Conservation (phyloP, 2,113 vertebrate species). For the Tylochromis polylepis region DNA sequence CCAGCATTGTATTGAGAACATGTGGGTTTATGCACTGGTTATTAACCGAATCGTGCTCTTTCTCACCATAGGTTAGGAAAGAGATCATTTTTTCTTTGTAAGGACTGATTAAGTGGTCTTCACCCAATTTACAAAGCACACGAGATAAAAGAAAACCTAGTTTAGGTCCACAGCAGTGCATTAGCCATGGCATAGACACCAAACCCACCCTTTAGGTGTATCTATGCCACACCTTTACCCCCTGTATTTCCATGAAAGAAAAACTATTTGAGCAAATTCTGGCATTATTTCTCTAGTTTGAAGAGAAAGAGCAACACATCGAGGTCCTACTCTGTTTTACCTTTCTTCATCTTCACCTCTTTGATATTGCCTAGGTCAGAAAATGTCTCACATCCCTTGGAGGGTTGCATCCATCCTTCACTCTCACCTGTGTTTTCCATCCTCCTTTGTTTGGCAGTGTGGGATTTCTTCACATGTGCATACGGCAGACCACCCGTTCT, state of each 20-base stretch:
- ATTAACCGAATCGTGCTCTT: neutral
- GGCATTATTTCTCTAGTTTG: neutral
- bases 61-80: neutral
- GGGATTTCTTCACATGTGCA: neutral
- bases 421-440: neutral
- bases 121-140: neutral
- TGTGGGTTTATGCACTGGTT: neutral
- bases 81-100: neutral
- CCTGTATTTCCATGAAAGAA: neutral
- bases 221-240: accelerated
- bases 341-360: neutral
- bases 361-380: neutral
- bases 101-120: neutral
- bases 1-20: neutral
- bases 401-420: neutral
- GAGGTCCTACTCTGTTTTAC: neutral
- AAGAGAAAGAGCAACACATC: neutral
- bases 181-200: neutral
- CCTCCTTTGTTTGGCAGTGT: conserved; percentile 4
- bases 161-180: accelerated
- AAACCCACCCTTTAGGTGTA: neutral
- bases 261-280: neutral
- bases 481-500: neutral
- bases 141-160: neutral
- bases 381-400: neutral